Evolutionary conservation across 2,797 vertebrate species (phyloP).

Genomic region (Toxotes lorentzi): DNA sequence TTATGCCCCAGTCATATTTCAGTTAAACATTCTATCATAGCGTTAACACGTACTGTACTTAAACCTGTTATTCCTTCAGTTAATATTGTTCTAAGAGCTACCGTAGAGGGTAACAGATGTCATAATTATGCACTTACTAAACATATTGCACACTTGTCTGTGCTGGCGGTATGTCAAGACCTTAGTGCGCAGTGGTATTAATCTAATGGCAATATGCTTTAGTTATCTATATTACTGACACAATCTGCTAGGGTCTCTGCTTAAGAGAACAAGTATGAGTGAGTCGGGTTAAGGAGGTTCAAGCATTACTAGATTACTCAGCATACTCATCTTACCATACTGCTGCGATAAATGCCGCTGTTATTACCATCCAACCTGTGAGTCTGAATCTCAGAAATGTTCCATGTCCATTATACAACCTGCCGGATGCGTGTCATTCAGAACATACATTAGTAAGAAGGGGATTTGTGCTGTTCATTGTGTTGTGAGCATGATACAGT

Average conservation of each 20-base stretch:
- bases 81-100: conserved; percentile 91
- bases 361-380: neutral
- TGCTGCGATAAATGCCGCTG: conserved; percentile 25
- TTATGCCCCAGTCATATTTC: conserved; percentile 94
- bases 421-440: neutral
- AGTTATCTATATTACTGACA: conserved; percentile 78
- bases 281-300: conserved; percentile 69
- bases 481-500: neutral
- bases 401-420: neutral
- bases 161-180: conserved; percentile 61
- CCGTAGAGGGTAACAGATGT: conserved; percentile 90
- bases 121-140: conserved; percentile 95
- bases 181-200: conserved; percentile 78
- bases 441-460: neutral
- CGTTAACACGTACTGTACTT: conserved; percentile 89
- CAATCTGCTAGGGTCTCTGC: conserved; percentile 71
- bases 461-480: neutral
- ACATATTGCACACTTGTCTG: conserved; percentile 88
- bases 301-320: conserved; percentile 73
- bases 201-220: conserved; percentile 87
- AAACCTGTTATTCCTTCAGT: conserved; percentile 90
- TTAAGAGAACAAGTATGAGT: conserved; percentile 65
- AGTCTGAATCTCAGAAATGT: conserved; percentile 1
- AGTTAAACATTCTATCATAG: conserved; percentile 92
- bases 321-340: conserved; percentile 56